Conservation (phyloP, 2,113 vertebrate species). For the Xiphias gladius region DNA sequence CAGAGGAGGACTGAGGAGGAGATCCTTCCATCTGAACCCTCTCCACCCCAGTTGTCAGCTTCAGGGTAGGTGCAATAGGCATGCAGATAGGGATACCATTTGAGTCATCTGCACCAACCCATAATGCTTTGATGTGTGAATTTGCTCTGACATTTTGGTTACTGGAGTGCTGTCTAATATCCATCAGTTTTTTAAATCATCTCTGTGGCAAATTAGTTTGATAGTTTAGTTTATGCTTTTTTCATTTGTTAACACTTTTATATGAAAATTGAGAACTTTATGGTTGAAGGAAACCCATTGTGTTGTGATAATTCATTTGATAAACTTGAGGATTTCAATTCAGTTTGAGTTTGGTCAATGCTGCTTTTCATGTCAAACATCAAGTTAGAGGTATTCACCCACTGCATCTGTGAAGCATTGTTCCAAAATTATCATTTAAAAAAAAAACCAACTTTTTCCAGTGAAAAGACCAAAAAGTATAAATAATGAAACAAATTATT, state of each 20-base stretch:
- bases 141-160: conserved; percentile 70
- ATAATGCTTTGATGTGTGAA: conserved; percentile 77
- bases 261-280: conserved; percentile 15
- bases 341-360: conserved; percentile 63
- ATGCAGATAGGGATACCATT: conserved; percentile 73
- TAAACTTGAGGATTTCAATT: conserved; percentile 54
- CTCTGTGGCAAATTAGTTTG: conserved; percentile 40
- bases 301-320: conserved; percentile 62
- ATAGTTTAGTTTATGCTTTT: conserved; percentile 28
- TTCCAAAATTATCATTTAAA: conserved; percentile 56
- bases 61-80: conserved; percentile 93
- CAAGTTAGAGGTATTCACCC: conserved; percentile 69
- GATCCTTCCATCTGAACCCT: conserved; percentile 93
- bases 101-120: conserved; percentile 72
- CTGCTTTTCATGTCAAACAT: conserved; percentile 82
- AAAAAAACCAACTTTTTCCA: conserved; percentile 22
- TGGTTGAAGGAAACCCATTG: conserved; percentile 53
- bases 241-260: conserved; percentile 15
- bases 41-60: conserved; percentile 93
- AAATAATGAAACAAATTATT: conserved; percentile 1
- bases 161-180: conserved; percentile 41
- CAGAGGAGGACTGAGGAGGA: conserved; percentile 93
- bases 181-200: conserved; percentile 46
- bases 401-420: conserved; percentile 83
- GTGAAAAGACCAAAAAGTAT: conserved; percentile 11